Evolutionary conservation across 2,888 invertebrate genomes (phyloP).

Genomic region (Hydroisotoma schaefferi): DNA sequence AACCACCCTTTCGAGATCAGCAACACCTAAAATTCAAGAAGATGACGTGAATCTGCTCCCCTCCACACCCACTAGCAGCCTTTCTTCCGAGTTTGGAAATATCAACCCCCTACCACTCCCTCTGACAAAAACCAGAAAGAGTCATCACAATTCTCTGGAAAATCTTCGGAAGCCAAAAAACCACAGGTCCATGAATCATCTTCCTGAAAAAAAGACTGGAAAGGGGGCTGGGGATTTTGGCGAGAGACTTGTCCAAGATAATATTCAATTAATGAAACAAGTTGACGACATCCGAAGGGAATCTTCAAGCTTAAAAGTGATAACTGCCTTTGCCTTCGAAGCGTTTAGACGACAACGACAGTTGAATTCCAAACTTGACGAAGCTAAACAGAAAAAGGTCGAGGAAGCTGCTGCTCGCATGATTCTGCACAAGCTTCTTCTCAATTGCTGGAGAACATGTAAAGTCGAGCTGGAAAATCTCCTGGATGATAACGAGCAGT

Average conservation of each 20-base stretch:
- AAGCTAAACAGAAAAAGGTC: conserved; percentile 12
- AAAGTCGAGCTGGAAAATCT: conserved; percentile 22
- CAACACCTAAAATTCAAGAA: neutral
- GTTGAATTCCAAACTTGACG: conserved; percentile 8
- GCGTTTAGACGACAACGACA: conserved; percentile 21
- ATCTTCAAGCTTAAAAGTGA: conserved; percentile 13
- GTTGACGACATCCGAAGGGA: conserved; percentile 7
- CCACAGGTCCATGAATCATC: conserved; percentile 10
- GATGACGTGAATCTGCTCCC: neutral
- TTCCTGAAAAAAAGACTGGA: neutral
- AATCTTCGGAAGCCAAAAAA: conserved; percentile 22
- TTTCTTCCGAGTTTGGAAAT: neutral
- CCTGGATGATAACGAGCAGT: conserved; percentile 30
- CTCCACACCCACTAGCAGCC: too few relatives aligned
- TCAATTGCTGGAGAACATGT: conserved; percentile 39
- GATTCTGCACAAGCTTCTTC: conserved; percentile 34
- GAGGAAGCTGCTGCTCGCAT: conserved; percentile 34
- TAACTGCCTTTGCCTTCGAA: conserved; percentile 20
- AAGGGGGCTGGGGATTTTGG: neutral
- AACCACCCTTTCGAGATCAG: neutral
- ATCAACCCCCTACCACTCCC: neutral
- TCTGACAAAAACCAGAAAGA: neutral
- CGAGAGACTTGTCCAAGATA: conserved; percentile 21
- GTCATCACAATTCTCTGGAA: conserved; percentile 19
- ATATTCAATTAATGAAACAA: conserved; percentile 7